Percentiles rank a stretch among this genome's conserved stretches.
These are phyloP conservation scores for Palaemon carinicauda DNA, from an alignment of 1,140 invertebrate genomes.

Conservation along the genomic window DNA sequence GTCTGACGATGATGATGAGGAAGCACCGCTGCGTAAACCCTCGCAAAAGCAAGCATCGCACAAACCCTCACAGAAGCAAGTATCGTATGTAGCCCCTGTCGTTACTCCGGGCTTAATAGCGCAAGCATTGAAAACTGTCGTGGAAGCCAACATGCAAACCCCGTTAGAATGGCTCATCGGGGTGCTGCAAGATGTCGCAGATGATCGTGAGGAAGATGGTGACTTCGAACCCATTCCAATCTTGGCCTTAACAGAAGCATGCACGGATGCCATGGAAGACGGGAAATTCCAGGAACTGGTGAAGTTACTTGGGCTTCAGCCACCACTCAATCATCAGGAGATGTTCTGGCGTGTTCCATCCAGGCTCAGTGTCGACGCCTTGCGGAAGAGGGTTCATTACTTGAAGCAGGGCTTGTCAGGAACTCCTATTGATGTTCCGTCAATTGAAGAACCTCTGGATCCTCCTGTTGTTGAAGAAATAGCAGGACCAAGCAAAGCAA, in stretches of 20 bases:
- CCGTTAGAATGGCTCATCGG: slow-evolving; percentile 44
- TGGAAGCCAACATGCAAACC: slow-evolving; percentile 25
- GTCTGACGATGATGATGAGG: neutral
- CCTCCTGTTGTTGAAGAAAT: neutral
- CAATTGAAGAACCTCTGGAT: slow-evolving; percentile 29
- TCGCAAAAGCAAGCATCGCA: neutral
- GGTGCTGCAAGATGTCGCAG: slow-evolving; percentile 48
- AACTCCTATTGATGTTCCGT: neutral
- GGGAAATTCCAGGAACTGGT: slow-evolving; percentile 43
- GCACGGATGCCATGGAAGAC: slow-evolving; percentile 55
- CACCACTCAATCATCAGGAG: slow-evolving; percentile 48
- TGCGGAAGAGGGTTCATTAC: slow-evolving; percentile 48
- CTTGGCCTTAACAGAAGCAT: slow-evolving; percentile 46
- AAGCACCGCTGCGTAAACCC: neutral
- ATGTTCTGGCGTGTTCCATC: slow-evolving; percentile 59
- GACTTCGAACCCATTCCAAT: slow-evolving; percentile 58
- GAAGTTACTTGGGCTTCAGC: slow-evolving; percentile 45
- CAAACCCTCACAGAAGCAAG: neutral
- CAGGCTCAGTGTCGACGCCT: slow-evolving; percentile 27
- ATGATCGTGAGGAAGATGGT: slow-evolving; percentile 56
- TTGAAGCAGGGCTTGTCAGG: slow-evolving; percentile 43
- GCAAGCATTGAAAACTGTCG: neutral
- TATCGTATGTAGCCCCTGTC: neutral
- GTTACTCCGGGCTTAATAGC: slow-evolving; percentile 37
- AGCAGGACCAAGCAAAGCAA: neutral